phyloP scores from a whole-genome alignment of 2,113 vertebrate species.

The Sturnus vulgaris region DNA sequence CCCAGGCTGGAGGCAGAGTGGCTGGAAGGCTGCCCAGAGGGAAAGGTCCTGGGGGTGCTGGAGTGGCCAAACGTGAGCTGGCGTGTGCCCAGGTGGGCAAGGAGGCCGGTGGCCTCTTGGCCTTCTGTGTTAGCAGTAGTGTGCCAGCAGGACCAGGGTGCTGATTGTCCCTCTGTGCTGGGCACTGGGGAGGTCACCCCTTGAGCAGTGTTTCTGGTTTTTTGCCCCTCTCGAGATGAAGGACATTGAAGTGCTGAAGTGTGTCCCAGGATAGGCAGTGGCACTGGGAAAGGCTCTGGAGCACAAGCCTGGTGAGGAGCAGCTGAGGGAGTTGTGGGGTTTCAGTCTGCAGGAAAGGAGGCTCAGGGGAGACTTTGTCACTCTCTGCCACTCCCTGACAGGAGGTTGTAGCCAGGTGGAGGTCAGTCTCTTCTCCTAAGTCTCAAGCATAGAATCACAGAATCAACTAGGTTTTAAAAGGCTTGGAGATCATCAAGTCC shows the following conservation, averaged over 20 bases:
- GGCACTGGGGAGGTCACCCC: too few relatives aligned
- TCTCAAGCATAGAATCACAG: not conserved
- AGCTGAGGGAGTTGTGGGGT: not conserved
- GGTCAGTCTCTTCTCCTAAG: accelerated
- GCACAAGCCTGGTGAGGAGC: accelerated
- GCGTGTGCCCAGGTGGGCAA: too few relatives aligned
- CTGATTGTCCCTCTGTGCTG: not conserved
- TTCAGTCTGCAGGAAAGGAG: not conserved
- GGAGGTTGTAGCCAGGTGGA: accelerated
- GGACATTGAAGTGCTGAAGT: accelerated
- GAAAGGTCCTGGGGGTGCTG: too few relatives aligned
- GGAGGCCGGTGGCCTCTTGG: accelerated
- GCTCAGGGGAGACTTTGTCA: too few relatives aligned
- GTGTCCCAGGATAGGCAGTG: accelerated
- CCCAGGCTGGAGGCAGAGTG: too few relatives aligned
- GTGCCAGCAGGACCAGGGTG: accelerated
- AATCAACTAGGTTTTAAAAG: not conserved
- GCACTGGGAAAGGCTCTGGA: too few relatives aligned
- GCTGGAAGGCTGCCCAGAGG: too few relatives aligned
- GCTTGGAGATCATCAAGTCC: not conserved
- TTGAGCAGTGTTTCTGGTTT: accelerated
- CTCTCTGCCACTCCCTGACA: not conserved
- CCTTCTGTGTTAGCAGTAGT: accelerated
- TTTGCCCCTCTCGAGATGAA: accelerated
- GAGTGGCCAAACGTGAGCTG: too few relatives aligned